Evolutionary conservation across 1,140 invertebrate genomes (phyloP), one percentile per base, ranked within the genome.

Genomic region (Orius insidiosus): DNA sequence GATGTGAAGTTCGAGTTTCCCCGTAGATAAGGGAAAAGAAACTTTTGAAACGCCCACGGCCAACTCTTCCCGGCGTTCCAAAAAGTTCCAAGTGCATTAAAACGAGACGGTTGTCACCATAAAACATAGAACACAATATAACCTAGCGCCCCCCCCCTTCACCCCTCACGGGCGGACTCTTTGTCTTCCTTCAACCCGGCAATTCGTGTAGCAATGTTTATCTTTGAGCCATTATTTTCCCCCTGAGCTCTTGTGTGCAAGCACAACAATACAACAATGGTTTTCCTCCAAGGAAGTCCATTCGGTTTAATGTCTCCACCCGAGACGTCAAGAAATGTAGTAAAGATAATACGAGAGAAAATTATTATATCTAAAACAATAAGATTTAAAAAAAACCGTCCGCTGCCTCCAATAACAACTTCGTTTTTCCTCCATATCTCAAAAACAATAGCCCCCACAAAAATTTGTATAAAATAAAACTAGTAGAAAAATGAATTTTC

Each of bases 151-250:
- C 31, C 24, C 30, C n/a, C 30, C 3, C n/a, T n/a, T 11, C n/a
- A n/a, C 41, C 19, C 2, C 24, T n/a, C n/a, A 10, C 24, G 18
- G 5, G 3, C 41, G 24, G 7, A 3, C 24, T 24, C 24, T 24
- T 24, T 24, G 24, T 24, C 24, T 24, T 24, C 24, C 3, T 4
- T 7, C 24, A 3, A 3, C 24, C 3, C 24, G 24, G 3, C 16
- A 43, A 47, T 47, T 39, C 36, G 46, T 39, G 46, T 39, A 38
- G 19, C 37, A 37, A 38, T 47, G 46, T 47, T 47, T 47, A 47
- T 47, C 46, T 47, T 47, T 16, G 37, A 40, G 31, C 46, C 46
- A 47, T 47, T 47, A 47, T 47, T 47, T 47, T 47, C 46, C 46
- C 37, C 24, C 24, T 24, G 24, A 24, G 24, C 24, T 24, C 24